These are phyloP conservation scores for Odontesthes bonariensis DNA, from an alignment of 2,113 vertebrate genomes.

Conservation along the genomic window DNA sequence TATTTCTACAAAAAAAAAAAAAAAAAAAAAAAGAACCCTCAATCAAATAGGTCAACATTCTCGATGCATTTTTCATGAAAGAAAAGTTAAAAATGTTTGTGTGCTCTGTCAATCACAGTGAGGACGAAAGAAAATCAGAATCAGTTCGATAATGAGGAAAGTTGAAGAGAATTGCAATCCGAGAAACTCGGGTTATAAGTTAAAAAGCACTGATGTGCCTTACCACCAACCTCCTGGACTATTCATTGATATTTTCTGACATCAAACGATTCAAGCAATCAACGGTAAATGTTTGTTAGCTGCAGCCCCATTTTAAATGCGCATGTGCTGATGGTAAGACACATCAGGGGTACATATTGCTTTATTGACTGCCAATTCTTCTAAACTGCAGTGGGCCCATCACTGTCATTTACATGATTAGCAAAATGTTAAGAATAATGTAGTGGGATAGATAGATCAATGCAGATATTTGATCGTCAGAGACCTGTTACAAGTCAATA, in stretches of 20 bases:
- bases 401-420: background rate
- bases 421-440: background rate
- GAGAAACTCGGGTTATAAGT: too few species aligned
- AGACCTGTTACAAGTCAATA: slow-evolving; percentile 12
- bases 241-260: background rate
- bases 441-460: background rate
- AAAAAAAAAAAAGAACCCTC: background rate
- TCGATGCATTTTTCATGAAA: too few species aligned
- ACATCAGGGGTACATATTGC: background rate
- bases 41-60: background rate
- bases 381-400: background rate
- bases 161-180: too few species aligned
- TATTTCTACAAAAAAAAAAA: background rate
- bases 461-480: slow-evolving; percentile 11
- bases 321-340: background rate
- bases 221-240: too few species aligned
- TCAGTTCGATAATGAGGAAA: too few species aligned
- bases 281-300: background rate
- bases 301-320: background rate
- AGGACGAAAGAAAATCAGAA: too few species aligned
- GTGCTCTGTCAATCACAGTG: too few species aligned
- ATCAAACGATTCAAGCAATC: background rate
- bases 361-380: background rate
- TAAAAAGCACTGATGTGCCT: too few species aligned
- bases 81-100: too few species aligned